Evolutionary conservation across 2,888 invertebrate genomes (phyloP), one percentile per base, ranked within the genome.

Genomic region (Taenaris catops): DNA sequence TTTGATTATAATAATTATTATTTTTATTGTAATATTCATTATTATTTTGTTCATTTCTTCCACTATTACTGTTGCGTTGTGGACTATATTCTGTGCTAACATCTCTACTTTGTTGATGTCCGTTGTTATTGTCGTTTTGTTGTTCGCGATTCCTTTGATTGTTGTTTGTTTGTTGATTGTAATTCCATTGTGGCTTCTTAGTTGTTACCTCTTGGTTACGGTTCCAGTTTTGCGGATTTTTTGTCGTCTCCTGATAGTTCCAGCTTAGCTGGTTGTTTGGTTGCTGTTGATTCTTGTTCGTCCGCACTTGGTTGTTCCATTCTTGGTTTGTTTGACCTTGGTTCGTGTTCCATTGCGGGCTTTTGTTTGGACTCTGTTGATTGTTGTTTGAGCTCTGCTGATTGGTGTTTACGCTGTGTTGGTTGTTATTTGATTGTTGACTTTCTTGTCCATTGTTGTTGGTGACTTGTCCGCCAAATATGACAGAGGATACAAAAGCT

Each of bases 401-500:
- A 9, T 26, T 31, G 9, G 21, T 8, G 5, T 9, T 28, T 8
- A 23, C 8, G 4, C 29, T n/a, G 2, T 31, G 5, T 4, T 31
- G 1, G 16, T 25, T 32, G 7, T 19, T 3, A 6, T 14, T 17
- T 8, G 18, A 6, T 6, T 8, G 3, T 26, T 16, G 17, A 17
- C 8, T 26, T 4, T n/a, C 5, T 17, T 26, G 16, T 11, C 17
- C 19, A n/a, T 19, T 27, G 17, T 24, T 34, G 21, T 21, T 38
- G 14, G 26, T 12, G 4, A 12, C 10, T 26, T 41, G 34, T 31
- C 34, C 36, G n/a, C 31, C 40, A 25, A 54, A 62, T 0, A 53
- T 40, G 1, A 57, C 52, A 2, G 62, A 51, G 0, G 63, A 44
- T 4, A 63, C 28, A 18, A 64, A 63, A 0, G 49, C 46, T 10